Evolutionary conservation across 2,888 invertebrate species (phyloP).

Genomic region (Opisthograptis luteolata): DNA sequence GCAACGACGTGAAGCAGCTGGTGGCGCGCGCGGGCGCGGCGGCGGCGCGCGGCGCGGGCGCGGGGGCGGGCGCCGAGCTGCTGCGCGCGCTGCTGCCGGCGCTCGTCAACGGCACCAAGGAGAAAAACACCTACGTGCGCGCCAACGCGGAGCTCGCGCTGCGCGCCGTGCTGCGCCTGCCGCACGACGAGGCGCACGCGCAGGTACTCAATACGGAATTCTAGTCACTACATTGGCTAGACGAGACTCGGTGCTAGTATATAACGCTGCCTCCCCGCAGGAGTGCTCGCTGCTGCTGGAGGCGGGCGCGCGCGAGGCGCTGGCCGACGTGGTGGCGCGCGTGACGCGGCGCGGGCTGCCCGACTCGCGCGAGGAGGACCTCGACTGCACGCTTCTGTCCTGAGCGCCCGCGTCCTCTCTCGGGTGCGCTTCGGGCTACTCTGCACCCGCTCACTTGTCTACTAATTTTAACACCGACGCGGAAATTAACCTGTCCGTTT

Average conservation of each 20-base stretch:
- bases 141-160: slow-evolving; percentile 97
- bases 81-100: slow-evolving; percentile 93
- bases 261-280: no score
- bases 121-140: slow-evolving; percentile 98
- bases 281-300: slow-evolving; percentile 91
- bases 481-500: no score
- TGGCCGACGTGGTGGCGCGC: slow-evolving; percentile 95
- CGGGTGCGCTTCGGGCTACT: not conserved
- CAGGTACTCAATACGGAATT: no score
- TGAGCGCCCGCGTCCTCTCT: slow-evolving; percentile 70
- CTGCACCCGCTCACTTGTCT: no score
- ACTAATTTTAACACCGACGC: no score
- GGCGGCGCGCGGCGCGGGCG: slow-evolving; percentile 39
- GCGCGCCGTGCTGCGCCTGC: slow-evolving; percentile 92
- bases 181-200: slow-evolving; percentile 88
- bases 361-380: slow-evolving; percentile 94
- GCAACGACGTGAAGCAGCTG: slow-evolving; percentile 97
- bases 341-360: slow-evolving; percentile 91
- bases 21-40: slow-evolving; percentile 90
- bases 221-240: no score
- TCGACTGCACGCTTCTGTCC: slow-evolving; percentile 95
- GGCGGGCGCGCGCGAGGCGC: slow-evolving; percentile 93
- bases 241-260: no score
- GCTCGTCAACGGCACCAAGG: slow-evolving; percentile 98
- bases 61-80: slow-evolving; percentile 86